A percentile compares a stretch with the other conserved stretches of the same genome.
phyloP scores from a whole-genome alignment of 2,888 invertebrate genomes.

The Polydrusus pterygomalis region DNA sequence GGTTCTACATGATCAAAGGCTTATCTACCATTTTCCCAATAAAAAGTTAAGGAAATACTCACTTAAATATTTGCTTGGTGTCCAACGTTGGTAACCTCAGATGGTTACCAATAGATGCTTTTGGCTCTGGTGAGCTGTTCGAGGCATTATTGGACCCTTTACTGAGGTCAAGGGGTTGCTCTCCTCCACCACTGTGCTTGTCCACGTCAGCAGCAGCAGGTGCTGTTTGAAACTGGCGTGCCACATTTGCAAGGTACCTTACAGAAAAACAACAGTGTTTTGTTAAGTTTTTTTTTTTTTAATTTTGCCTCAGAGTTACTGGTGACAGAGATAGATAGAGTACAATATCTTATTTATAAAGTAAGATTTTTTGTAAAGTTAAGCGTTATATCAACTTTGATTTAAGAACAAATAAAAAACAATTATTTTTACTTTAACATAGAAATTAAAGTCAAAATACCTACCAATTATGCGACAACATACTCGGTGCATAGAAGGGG shows the following conservation, averaged over 20 bases:
- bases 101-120: constrained; percentile 65
- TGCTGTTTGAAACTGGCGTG: constrained; percentile 73
- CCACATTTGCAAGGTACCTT: constrained; percentile 73
- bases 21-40: too few species aligned
- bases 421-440: too few species aligned
- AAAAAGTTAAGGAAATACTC: constrained; percentile 69
- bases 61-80: constrained; percentile 81
- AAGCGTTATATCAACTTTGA: not conserved
- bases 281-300: not conserved
- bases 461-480: constrained; percentile 63
- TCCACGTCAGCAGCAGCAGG: constrained; percentile 55
- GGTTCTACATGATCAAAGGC: too few species aligned
- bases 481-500: constrained; percentile 68
- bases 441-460: not conserved
- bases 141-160: constrained; percentile 75
- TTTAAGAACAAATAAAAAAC: too few species aligned
- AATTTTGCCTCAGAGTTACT: too few species aligned
- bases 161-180: constrained; percentile 91
- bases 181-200: constrained; percentile 70
- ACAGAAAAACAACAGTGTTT: constrained; percentile 44
- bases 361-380: not conserved
- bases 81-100: constrained; percentile 72
- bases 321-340: too few species aligned
- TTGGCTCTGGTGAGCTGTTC: constrained; percentile 60
- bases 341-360: too few species aligned